A percentile compares a stretch with the other conserved stretches of the same genome.
Evolutionary conservation across 2,797 vertebrate species (phyloP).

Genomic region (Centropyge bicolor): DNA sequence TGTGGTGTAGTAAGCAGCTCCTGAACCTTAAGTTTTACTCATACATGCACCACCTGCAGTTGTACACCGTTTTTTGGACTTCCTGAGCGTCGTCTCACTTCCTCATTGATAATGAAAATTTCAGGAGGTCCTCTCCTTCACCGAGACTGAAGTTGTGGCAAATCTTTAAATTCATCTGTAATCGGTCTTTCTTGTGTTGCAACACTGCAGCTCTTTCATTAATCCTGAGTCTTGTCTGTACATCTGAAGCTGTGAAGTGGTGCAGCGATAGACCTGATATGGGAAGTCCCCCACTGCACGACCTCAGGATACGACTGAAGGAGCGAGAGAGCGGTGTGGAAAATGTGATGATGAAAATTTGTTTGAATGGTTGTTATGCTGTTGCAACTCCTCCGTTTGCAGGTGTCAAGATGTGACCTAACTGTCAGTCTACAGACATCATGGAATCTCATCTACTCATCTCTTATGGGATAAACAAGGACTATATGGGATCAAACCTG

Average conservation of each 20-base stretch:
- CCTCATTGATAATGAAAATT: constrained; percentile 19
- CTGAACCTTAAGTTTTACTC: not conserved
- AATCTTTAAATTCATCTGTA: not conserved
- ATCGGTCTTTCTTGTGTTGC: not conserved
- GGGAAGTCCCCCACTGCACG: constrained; percentile 49
- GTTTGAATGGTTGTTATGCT: constrained; percentile 10
- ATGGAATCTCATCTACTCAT: not conserved
- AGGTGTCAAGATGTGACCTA: not conserved
- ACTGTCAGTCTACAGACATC: constrained; percentile 5
- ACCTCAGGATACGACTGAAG: constrained; percentile 24
- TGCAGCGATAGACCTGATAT: not conserved
- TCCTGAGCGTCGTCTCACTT: constrained; percentile 73
- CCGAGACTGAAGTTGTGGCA: not conserved
- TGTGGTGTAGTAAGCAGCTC: not conserved
- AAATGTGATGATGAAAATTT: constrained; percentile 41
- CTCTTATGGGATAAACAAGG: not conserved
- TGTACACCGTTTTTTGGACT: constrained; percentile 50
- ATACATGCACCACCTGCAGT: constrained; percentile 46
- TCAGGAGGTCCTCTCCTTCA: not conserved
- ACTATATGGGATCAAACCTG: not conserved
- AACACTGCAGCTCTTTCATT: not conserved
- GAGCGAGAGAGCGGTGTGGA: constrained; percentile 32
- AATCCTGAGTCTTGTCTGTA: not conserved
- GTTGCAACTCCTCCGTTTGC: not conserved
- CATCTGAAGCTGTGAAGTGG: not conserved